A percentile compares a stretch with the other conserved stretches of the same genome.
These are phyloP conservation scores for Aurelia sp. DNA, from an alignment of 30 jellyfish, hydroid and myxozoan genomes.

Conservation along the genomic window DNA sequence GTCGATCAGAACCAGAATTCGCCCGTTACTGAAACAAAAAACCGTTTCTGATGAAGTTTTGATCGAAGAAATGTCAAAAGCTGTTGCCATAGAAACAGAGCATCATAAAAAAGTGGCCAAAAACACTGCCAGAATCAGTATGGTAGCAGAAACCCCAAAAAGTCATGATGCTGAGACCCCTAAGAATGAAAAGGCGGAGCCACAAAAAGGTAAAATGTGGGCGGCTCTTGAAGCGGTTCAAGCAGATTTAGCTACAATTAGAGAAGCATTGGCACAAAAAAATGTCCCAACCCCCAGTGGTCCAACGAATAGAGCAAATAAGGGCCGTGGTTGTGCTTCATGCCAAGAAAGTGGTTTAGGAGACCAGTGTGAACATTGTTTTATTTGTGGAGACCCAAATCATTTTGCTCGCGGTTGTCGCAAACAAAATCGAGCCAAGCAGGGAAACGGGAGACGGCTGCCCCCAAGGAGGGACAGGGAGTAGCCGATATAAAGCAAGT, in stretches of 20 bases:
- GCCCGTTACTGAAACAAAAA: constrained; percentile 27
- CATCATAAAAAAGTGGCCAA: constrained; percentile 29
- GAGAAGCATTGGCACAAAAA: background rate
- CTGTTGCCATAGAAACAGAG: constrained; percentile 48
- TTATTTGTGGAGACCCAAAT: constrained; percentile 21
- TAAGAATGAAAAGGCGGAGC: constrained; percentile 1
- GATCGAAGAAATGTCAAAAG: constrained; percentile 29
- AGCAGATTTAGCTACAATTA: background rate
- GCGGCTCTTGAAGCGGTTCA: constrained; percentile 24
- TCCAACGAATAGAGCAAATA: background rate
- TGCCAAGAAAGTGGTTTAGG: constrained; percentile 28
- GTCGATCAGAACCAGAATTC: constrained; percentile 5
- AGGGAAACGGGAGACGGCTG: too few species aligned
- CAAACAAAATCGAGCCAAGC: background rate
- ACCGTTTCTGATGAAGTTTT: constrained; percentile 37
- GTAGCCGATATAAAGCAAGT: too few species aligned
- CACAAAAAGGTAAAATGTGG: constrained; percentile 31
- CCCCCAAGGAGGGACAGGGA: too few species aligned
- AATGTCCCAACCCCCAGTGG: background rate
- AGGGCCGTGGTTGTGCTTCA: constrained; percentile 24
- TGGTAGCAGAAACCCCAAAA: constrained; percentile 19
- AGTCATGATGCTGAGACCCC: background rate
- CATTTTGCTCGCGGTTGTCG: constrained; percentile 25
- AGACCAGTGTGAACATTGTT: constrained; percentile 29
- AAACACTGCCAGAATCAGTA: constrained; percentile 26